These are phyloP conservation scores for Probaryconus sp. DNA, from an alignment of 1,140 invertebrate species.

Conservation along the genomic window DNA sequence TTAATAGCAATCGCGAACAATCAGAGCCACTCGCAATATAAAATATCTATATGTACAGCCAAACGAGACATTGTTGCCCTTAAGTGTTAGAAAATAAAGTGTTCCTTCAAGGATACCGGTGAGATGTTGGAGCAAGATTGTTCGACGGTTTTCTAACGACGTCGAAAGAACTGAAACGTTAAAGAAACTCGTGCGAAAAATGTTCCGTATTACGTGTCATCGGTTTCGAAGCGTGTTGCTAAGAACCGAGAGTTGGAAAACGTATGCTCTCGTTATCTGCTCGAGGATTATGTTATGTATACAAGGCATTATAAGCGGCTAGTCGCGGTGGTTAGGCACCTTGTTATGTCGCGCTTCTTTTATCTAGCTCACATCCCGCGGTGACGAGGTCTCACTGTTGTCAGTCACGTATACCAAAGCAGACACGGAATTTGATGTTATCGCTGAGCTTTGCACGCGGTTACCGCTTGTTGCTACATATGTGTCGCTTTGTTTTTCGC, in stretches of 20 bases:
- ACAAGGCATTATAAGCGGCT: constrained; percentile 50
- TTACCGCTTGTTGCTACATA: constrained; percentile 64
- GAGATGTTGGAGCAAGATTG: constrained; percentile 31
- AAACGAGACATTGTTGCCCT: not conserved
- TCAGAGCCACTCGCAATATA: no score
- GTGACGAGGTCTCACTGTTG: constrained; percentile 68
- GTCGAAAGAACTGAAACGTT: constrained; percentile 27
- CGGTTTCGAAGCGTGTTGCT: constrained; percentile 36
- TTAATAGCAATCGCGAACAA: no score
- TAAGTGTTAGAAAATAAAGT: not conserved
- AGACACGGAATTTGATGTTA: constrained; percentile 70
- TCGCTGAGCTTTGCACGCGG: constrained; percentile 59
- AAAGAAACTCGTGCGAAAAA: constrained; percentile 30
- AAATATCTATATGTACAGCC: no score
- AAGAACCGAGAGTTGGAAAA: constrained; percentile 26
- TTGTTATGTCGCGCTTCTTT: constrained; percentile 69
- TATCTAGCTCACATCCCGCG: constrained; percentile 67
- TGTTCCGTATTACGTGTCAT: constrained; percentile 55
- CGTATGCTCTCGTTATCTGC: constrained; percentile 47
- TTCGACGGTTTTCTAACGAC: constrained; percentile 29
- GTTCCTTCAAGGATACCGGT: not conserved
- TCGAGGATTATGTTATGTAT: constrained; percentile 47
- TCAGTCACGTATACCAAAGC: constrained; percentile 65
- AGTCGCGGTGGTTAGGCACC: constrained; percentile 61
- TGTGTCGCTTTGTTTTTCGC: constrained; percentile 63